Evolutionary conservation across 2,113 vertebrate species (phyloP), one percentile per base, ranked within the genome.

Genomic region (Eudyptes chrysolophus): DNA sequence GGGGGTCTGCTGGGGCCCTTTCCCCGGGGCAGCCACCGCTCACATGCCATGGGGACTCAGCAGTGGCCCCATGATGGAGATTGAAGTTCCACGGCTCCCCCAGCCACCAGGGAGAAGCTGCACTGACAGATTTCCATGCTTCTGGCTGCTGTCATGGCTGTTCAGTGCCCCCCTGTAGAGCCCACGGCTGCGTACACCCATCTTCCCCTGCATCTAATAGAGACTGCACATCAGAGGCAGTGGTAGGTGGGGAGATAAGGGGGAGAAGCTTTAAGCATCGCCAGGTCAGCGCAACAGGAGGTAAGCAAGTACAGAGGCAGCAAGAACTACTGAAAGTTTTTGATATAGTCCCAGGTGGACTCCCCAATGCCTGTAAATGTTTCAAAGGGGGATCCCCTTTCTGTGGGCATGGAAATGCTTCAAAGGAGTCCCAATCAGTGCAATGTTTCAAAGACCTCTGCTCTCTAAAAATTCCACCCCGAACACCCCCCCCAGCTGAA

Each of bases 361-460:
- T 97, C 89, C 93, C 93, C 92, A 93, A 30, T 10, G 54, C 84
- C 91, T 95, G 79, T 62, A 95, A 94, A 94, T 75, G 77, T 96
- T 95, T 96, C 96, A 97, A 96, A 97, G 86, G 80, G 85, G 93
- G 90, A 95, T 84, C 77, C 87, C 92, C 74, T 65, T 82, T 94
- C 92, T 65, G 29, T 24, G 52, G 52, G 36, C 68, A 95, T 42
- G 62, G 93, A 58, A 94, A 95, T 17, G 76, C 96, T 98, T 97
- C 97, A 96, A 97, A 98, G 87, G 76, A 93, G 74, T 82, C 58
- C 91, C 57, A 62, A 52, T 88, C 51, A 58, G 65, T 76, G 72
- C 70, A 89, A 89, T 48, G 78, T 84, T 97, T 97, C 97, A 89
- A 96, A 97, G 92, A 83, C 88, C 76, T 84, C 38, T 49, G 46